Conservation (phyloP, 2,797 vertebrate genomes). For the Oreochromis mossambicus region DNA sequence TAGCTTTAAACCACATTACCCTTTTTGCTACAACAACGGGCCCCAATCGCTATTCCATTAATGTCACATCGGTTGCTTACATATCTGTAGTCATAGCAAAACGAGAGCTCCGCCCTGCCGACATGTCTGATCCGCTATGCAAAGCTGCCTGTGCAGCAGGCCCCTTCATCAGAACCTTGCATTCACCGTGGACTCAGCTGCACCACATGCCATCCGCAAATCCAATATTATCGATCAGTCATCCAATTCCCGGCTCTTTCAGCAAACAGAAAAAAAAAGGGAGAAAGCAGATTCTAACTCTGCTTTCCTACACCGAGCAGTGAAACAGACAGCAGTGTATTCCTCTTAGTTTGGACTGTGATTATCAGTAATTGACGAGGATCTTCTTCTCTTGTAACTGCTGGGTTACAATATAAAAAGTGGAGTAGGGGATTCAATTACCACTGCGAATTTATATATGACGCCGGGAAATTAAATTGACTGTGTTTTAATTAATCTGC, state of each 20-base stretch:
- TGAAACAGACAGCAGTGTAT: conserved; percentile 38
- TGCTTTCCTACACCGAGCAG: conserved; percentile 26
- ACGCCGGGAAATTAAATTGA: conserved; percentile 74
- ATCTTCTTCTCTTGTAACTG: conserved; percentile 50
- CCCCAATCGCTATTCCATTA: conserved; percentile 40
- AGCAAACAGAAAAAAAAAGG: conserved; percentile 50
- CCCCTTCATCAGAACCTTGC: conserved; percentile 61
- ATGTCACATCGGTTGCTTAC: conserved; percentile 38
- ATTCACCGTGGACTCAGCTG: conserved; percentile 71
- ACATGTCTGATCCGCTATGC: conserved; percentile 54
- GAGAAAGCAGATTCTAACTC: conserved; percentile 52
- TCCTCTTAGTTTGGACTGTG: conserved; percentile 33
- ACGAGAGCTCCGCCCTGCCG: conserved; percentile 48
- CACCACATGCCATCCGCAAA: conserved; percentile 69
- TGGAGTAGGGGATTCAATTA: conserved; percentile 72
- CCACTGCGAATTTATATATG: conserved; percentile 68
- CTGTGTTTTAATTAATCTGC: conserved; percentile 80
- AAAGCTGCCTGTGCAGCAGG: conserved; percentile 45
- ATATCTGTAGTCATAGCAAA: conserved; percentile 19
- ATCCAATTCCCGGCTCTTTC: conserved; percentile 73
- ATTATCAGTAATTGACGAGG: conserved; percentile 56
- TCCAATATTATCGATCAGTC: conserved; percentile 74
- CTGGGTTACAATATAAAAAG: conserved; percentile 56
- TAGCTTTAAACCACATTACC: conserved; percentile 50
- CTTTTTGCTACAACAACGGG: conserved; percentile 31